phyloP scores from a whole-genome alignment of 2,888 invertebrate species.

The Rotaria macrura region DNA sequence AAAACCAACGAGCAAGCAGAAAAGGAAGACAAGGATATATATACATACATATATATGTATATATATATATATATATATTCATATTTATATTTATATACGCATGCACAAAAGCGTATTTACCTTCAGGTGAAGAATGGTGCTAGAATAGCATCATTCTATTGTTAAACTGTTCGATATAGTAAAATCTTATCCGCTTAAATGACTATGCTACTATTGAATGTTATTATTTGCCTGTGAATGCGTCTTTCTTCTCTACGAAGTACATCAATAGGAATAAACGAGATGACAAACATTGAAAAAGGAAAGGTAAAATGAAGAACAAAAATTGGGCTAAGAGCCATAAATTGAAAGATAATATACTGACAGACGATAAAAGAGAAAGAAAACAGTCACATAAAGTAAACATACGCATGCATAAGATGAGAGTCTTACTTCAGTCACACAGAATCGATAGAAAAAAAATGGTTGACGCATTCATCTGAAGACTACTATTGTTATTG shows the following conservation, averaged over 20 bases:
- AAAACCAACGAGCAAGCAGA: background rate
- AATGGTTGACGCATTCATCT: background rate
- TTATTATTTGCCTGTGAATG: background rate
- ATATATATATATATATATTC: background rate
- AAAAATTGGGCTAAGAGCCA: background rate
- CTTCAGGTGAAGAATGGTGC: background rate
- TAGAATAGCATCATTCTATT: background rate
- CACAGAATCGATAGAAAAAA: background rate
- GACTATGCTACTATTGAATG: background rate
- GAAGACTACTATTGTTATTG: background rate
- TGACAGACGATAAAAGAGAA: background rate
- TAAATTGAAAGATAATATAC: background rate
- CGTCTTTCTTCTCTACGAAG: background rate
- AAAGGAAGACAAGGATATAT: too few relatives aligned
- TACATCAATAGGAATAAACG: background rate
- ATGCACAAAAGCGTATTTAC: background rate
- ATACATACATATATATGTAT: too few relatives aligned
- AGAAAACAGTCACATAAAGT: background rate
- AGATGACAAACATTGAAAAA: too few relatives aligned
- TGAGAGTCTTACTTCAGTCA: background rate
- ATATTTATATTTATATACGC: too few relatives aligned
- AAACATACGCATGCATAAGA: background rate
- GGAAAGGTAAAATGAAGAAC: background rate
- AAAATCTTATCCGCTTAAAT: background rate
- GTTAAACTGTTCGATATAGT: background rate